Conservation (phyloP, 2,797 vertebrate species). For the Erithacus rubecula region DNA sequence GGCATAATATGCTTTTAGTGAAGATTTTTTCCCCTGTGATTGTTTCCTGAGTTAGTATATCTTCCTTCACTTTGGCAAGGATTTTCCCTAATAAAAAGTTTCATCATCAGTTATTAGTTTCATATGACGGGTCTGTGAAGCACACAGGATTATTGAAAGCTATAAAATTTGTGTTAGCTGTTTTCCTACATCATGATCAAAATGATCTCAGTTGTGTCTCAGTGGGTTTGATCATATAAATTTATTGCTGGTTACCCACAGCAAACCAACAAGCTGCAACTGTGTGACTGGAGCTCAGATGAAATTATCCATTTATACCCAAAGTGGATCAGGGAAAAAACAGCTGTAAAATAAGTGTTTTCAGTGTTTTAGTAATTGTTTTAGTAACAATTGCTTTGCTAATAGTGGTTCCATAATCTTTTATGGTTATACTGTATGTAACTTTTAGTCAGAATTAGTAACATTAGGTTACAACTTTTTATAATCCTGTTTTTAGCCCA, state of each 20-base stretch:
- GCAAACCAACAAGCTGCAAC: background rate
- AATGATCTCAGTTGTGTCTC: background rate
- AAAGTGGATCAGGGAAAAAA: background rate
- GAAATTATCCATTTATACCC: background rate
- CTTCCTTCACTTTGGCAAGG: background rate
- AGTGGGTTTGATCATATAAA: background rate
- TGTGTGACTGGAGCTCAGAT: background rate
- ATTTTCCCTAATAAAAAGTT: background rate
- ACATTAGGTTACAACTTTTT: background rate
- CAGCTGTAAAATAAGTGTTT: background rate
- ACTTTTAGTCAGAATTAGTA: background rate
- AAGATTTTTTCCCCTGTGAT: background rate
- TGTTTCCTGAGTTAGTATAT: background rate
- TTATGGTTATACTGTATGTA: background rate
- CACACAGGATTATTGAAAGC: slow-evolving; percentile 4
- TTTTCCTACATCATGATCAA: background rate
- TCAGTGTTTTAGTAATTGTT: background rate
- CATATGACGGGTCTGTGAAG: background rate
- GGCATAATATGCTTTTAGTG: background rate
- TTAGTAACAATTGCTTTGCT: background rate
- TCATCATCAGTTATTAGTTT: slow-evolving; percentile 28
- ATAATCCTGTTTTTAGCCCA: background rate
- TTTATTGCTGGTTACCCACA: slow-evolving; percentile 12
- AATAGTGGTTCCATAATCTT: background rate
- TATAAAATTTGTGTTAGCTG: slow-evolving; percentile 19